Evolutionary conservation across 2,888 invertebrate genomes (phyloP), one percentile per base, ranked within the genome.

Genomic region (Dendrolimus pini): DNA sequence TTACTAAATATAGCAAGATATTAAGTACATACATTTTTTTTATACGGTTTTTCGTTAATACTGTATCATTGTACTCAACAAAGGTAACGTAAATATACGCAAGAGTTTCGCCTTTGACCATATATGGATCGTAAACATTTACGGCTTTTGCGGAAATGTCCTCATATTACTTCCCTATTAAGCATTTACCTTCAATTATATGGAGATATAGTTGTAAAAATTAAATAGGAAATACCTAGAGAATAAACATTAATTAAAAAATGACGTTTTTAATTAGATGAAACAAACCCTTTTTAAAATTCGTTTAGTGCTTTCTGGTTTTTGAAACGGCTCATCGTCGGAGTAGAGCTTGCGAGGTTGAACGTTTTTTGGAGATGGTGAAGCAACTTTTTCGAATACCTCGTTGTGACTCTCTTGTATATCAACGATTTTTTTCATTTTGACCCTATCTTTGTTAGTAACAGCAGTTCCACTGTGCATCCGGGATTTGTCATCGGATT

Each of bases 231-330:
- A 47, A 47, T 47, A 47, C 47, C 2, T 47, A 47, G 30, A 30
- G 47, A 47, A 47, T 47, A 47, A 47, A 47, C 9, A 1, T 47
- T 30, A 30, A 30, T 30, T 30, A 30, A 30, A 30, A 30, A 6
- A 30, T 3, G 30, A 3, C 30, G 30, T 30, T 30, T 30, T 7
- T n/a, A 30, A 47, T 47, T 47, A 47, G 12, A 12, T 47, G 53
- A 41, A 56, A 79, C 81, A 68, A 73, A 89, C 89, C 89, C 89
- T 75, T 72, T 89, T 89, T 7, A 86, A 71, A 64, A 68, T 80
- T 63, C 79, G 83, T 75, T 82, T 88, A 64, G 66, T 65, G 59
- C 64, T 67, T 54, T 72, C 71, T 57, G 68, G 65, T 66, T 71
- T 69, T 47, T 68, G 63, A 59, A 66, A 62, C 58, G 65, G 69